Evolutionary conservation across 2,113 vertebrate species (phyloP), one percentile per base, ranked within the genome.

Genomic region (Alouatta palliata): DNA sequence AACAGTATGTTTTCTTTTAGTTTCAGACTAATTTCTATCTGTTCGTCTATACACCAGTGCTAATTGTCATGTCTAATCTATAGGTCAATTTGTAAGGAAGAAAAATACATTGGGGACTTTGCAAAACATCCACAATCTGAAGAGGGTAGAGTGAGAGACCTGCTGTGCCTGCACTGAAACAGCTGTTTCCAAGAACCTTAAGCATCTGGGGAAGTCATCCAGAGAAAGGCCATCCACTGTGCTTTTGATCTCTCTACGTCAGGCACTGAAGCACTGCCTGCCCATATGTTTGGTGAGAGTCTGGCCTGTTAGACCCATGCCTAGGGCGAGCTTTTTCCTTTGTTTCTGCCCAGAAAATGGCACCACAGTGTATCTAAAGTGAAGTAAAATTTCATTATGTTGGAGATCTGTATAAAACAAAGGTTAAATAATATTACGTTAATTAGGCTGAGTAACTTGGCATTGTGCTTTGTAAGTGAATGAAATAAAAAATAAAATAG

Each of bases 1-100:
- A 76, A 49, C 43, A 96, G 19, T 70, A 89, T 91, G 71, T 49
- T 97, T 95, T 92, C 70, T 92, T 95, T 94, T 88, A 85, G 93
- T 58, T 93, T 1, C 96, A 92, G 49, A 90, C 68, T 84, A 84
- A 71, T 84, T 96, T 88, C 23, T 79, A 80, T 90, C 54, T 86
- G 16, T 56, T 85, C 86, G 27, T 91, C 77, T 93, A 79, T 49
- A 75, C 20, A 81, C 25, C 23, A 93, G 47, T 94, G 47, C 54
- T 97, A 94, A 96, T 95, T 97, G 91, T 94, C 91, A 93, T 90
- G 79, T n/a, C 52, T 97, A 97, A 97, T 95, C 79, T 93, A 84
- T 66, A 90, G 75, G 35, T 19, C 43, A 97, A 71, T 87, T 87
- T 97, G 58, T 94, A 89, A 87, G 12, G 17, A 43, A 2, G 19